phyloP scores from a whole-genome alignment of 2,797 vertebrate genomes.

The Protosalanx chinensis region DNA sequence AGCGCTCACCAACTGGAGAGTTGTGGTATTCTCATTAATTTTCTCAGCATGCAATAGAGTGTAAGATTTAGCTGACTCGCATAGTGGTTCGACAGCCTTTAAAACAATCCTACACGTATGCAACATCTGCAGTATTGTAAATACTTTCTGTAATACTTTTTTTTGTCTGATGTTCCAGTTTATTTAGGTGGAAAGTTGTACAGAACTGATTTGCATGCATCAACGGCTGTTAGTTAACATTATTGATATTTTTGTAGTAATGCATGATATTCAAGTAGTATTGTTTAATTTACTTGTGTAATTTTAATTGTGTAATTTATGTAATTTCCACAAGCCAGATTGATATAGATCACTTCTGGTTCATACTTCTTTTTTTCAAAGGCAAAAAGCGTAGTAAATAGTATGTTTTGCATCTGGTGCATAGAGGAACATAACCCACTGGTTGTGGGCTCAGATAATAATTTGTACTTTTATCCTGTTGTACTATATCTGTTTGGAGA shows the following conservation, averaged over 20 bases:
- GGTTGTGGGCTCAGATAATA: too few relatives aligned
- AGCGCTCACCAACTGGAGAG: slow-evolving; percentile 40
- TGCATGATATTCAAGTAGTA: too few relatives aligned
- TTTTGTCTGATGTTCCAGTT: slow-evolving; percentile 25
- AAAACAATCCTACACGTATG: slow-evolving; percentile 12
- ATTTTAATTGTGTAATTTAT: neutral
- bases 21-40: slow-evolving; percentile 50
- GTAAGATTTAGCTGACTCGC: slow-evolving; percentile 30
- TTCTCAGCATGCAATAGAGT: slow-evolving; percentile 46
- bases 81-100: slow-evolving; percentile 11
- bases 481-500: neutral
- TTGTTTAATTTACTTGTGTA: neutral
- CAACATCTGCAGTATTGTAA: slow-evolving; percentile 26
- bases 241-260: slow-evolving; percentile 3
- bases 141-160: slow-evolving; percentile 26
- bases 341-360: neutral
- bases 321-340: slow-evolving; percentile 1
- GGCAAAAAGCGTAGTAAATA: neutral
- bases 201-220: slow-evolving; percentile 34
- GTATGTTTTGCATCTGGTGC: slow-evolving; percentile 1
- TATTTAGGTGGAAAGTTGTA: slow-evolving; percentile 46
- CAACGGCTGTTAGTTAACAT: slow-evolving; percentile 17
- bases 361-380: slow-evolving; percentile 1
- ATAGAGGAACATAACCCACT: neutral
- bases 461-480: neutral